Conservation (phyloP, 2,888 invertebrate genomes). For the Mimachlamys varia region DNA sequence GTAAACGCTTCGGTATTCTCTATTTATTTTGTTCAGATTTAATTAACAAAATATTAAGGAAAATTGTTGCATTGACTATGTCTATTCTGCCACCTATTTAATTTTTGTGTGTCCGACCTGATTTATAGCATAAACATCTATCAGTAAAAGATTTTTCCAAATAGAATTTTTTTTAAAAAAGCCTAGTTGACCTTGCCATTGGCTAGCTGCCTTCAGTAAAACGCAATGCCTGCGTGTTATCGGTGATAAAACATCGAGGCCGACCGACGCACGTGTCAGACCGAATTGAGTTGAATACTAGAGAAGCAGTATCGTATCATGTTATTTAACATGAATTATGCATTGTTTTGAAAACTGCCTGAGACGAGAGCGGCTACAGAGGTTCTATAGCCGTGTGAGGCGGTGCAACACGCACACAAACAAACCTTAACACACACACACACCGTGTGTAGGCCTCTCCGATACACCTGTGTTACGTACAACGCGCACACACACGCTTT, state of each 20-base stretch:
- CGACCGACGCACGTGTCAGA: background rate
- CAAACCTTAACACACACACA: too few relatives aligned
- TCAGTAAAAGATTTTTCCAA: background rate
- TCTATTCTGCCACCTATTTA: too few relatives aligned
- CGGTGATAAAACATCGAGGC: background rate
- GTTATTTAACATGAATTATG: slow-evolving; percentile 13
- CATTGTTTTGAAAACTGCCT: background rate
- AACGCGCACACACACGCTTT: too few relatives aligned
- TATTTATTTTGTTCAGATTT: too few relatives aligned
- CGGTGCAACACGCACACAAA: background rate
- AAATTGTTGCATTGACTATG: too few relatives aligned
- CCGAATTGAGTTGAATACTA: background rate
- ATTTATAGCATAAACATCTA: background rate
- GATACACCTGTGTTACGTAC: background rate
- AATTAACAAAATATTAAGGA: too few relatives aligned
- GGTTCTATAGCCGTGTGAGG: background rate
- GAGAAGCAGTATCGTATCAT: background rate
- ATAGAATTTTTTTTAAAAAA: background rate
- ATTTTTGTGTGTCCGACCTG: too few relatives aligned
- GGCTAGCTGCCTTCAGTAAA: background rate
- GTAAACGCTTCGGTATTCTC: too few relatives aligned
- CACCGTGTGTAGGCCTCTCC: background rate
- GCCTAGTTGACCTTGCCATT: background rate
- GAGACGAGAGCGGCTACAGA: background rate
- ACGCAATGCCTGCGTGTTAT: background rate